A percentile compares a stretch with the other conserved stretches of the same genome.
Evolutionary conservation across 2,113 vertebrate genomes (phyloP).

Genomic region (Noctilio leporinus): DNA sequence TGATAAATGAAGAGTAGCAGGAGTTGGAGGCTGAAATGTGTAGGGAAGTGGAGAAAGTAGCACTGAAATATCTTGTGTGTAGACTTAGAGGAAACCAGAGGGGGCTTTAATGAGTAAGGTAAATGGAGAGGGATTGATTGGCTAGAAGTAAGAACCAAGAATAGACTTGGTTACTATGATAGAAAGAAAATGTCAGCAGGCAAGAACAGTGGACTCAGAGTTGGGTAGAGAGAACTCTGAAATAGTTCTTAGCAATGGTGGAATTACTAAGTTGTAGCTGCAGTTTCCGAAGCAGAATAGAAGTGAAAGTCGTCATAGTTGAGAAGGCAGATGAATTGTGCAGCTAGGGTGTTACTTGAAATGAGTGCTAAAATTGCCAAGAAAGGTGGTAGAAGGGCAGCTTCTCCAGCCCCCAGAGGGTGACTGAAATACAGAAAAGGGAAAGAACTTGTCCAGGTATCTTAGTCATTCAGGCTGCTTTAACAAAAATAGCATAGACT

Average conservation of each 20-base stretch:
- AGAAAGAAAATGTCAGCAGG: neutral
- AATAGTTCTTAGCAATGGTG: neutral
- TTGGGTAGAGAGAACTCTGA: neutral
- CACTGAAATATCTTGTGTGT: neutral
- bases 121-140: neutral
- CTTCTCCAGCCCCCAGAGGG: neutral
- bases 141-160: neutral
- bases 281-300: neutral
- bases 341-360: neutral
- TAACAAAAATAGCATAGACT: neutral
- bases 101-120: neutral
- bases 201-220: neutral
- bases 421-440: neutral
- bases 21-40: neutral
- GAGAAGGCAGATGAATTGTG: neutral
- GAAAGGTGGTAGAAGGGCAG: neutral
- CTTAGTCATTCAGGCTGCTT: neutral
- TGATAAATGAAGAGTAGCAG: constrained; percentile 4
- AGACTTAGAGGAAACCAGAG: neutral
- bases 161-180: neutral
- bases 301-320: neutral
- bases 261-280: neutral
- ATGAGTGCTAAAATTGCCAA: neutral
- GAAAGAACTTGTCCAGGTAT: neutral
- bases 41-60: neutral